Evolutionary conservation across 2,113 vertebrate genomes (phyloP).

Genomic region (Lonchura striata): DNA sequence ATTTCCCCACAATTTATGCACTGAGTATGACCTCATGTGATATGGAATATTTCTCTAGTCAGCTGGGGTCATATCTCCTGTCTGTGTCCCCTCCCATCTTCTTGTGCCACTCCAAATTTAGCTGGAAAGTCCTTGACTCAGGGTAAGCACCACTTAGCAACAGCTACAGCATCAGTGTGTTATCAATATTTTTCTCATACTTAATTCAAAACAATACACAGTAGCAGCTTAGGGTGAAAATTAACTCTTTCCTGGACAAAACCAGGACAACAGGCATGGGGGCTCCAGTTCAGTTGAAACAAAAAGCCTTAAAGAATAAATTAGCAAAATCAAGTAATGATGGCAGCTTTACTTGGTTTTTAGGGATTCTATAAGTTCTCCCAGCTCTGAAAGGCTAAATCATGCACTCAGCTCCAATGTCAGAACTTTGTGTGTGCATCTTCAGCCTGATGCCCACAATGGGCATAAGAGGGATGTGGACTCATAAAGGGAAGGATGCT

Average conservation of each 20-base stretch:
- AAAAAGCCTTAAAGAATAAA: not conserved
- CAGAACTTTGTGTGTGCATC: not conserved
- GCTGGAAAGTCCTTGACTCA: not conserved
- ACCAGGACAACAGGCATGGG: not conserved
- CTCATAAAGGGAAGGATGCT: accelerated
- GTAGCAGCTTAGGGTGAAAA: not conserved
- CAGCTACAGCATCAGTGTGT: not conserved
- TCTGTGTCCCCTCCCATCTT: not conserved
- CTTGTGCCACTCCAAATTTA: not conserved
- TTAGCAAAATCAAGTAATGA: not conserved
- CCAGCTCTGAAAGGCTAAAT: not conserved
- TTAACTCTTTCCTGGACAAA: not conserved
- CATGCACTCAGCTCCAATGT: accelerated
- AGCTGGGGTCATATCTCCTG: not conserved
- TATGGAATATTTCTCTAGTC: not conserved
- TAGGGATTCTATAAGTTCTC: not conserved
- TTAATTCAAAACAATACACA: not conserved
- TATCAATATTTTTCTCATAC: not conserved
- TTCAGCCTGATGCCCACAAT: accelerated
- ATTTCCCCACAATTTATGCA: not conserved
- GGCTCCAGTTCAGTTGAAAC: not conserved
- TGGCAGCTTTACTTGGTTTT: not conserved
- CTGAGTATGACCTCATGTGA: not conserved
- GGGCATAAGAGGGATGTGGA: not conserved
- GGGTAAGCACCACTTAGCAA: not conserved